Conservation (phyloP, 2,888 invertebrate genomes). For the Fragum fragum region DNA sequence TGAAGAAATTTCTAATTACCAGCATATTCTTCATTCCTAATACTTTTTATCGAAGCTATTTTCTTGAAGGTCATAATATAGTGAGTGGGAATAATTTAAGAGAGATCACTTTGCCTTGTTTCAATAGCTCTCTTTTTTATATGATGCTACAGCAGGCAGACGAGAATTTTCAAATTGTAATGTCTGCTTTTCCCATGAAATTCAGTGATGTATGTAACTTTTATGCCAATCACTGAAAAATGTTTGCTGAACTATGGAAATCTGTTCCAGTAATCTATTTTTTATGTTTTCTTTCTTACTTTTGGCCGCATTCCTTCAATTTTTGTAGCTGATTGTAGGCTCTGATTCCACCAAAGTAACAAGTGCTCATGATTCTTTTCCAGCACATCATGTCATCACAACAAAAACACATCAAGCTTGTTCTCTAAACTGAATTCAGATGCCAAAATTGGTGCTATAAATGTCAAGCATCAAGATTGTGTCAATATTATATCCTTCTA, state of each 20-base stretch:
- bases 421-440: no score
- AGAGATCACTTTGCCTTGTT: slow-evolving; percentile 1
- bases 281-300: slow-evolving; percentile 28
- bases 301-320: slow-evolving; percentile 18
- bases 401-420: neutral
- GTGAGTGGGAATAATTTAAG: neutral
- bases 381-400: slow-evolving; percentile 13
- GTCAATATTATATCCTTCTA: no score
- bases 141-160: neutral
- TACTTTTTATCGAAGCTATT: no score
- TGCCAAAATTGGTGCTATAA: no score
- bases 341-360: slow-evolving; percentile 16
- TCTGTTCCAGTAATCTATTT: slow-evolving; percentile 18
- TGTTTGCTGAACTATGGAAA: slow-evolving; percentile 28
- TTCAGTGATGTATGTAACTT: slow-evolving; percentile 12
- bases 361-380: slow-evolving; percentile 28
- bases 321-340: neutral
- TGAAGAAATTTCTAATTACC: no score
- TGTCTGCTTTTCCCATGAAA: slow-evolving; percentile 29
- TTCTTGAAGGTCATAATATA: no score
- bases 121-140: no score
- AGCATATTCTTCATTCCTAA: no score
- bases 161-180: neutral
- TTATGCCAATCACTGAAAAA: slow-evolving; percentile 28
- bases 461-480: no score